phyloP scores from a whole-genome alignment of 2,888 invertebrate species.

The Herminia tarsipennalis region DNA sequence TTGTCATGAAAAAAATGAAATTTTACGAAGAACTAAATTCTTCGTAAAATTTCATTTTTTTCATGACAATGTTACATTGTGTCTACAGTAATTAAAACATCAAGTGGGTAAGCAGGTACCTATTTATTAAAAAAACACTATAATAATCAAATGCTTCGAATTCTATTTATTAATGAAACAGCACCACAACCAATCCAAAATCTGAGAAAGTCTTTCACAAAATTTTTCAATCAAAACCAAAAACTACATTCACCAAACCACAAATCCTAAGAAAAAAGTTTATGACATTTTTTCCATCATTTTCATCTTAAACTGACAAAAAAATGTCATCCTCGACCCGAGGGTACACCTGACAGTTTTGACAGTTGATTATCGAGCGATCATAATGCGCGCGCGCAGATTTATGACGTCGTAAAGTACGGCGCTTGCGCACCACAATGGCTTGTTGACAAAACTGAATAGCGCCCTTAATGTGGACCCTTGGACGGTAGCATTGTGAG shows the following conservation, averaged over 20 bases:
- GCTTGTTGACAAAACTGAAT: conserved; percentile 53
- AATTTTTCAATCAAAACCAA: conserved; percentile 1
- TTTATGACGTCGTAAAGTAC: conserved; percentile 74
- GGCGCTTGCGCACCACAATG: conserved; percentile 61
- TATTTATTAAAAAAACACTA: too few relatives aligned
- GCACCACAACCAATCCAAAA: too few relatives aligned
- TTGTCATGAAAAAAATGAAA: too few relatives aligned
- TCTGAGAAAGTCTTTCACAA: too few relatives aligned
- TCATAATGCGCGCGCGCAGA: conserved; percentile 63
- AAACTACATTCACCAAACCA: conserved; percentile 8
- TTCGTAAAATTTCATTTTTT: too few relatives aligned
- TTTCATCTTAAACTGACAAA: conserved; percentile 29
- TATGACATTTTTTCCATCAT: conserved; percentile 22
- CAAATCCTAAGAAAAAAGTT: conserved; percentile 31
- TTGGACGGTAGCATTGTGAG: conserved; percentile 33
- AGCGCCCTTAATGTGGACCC: conserved; percentile 40
- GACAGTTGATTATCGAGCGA: conserved; percentile 67
- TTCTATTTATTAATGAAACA: too few relatives aligned
- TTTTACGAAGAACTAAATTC: too few relatives aligned
- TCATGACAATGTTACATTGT: too few relatives aligned
- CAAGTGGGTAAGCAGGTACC: too few relatives aligned
- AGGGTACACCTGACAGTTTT: conserved; percentile 59
- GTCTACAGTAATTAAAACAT: too few relatives aligned
- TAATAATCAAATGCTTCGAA: too few relatives aligned
- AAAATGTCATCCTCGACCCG: conserved; percentile 13